A percentile compares a stretch with the other conserved stretches of the same genome.
Conservation (phyloP, 2,797 vertebrate species). For the Oreochromis grahami region DNA sequence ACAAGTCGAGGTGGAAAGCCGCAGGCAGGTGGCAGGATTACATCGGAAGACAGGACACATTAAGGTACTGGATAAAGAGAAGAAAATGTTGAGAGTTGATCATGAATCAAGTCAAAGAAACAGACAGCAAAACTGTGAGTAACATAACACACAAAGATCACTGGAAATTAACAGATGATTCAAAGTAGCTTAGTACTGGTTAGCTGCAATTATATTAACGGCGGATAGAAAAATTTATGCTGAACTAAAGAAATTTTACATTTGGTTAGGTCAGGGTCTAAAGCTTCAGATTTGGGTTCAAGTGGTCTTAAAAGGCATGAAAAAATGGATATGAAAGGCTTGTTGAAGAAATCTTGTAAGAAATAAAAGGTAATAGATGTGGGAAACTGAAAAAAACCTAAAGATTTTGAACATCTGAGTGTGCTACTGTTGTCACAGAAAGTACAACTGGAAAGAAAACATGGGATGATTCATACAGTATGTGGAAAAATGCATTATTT, state of each 20-base stretch:
- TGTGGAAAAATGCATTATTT: too few relatives aligned
- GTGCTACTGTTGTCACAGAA: too few relatives aligned
- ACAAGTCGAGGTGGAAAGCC: neutral
- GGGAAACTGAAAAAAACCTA: neutral
- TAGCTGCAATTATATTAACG: neutral
- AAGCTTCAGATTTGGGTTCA: neutral
- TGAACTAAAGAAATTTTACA: neutral
- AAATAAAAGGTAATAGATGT: too few relatives aligned
- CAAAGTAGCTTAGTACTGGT: neutral
- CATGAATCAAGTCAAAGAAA: neutral
- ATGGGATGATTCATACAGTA: too few relatives aligned
- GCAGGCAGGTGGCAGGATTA: neutral
- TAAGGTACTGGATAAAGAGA: too few relatives aligned
- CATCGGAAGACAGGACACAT: neutral
- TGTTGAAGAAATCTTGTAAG: neutral
- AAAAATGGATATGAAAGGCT: neutral
- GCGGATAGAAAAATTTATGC: neutral
- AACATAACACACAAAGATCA: neutral
- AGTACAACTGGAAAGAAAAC: too few relatives aligned
- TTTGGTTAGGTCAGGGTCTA: neutral
- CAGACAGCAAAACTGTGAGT: neutral
- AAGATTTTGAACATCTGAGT: neutral
- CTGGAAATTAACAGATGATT: neutral
- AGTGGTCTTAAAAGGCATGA: neutral
- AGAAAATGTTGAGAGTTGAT: neutral